Evolutionary conservation across 2,797 vertebrate species (phyloP).

Genomic region (Darevskia mixta): DNA sequence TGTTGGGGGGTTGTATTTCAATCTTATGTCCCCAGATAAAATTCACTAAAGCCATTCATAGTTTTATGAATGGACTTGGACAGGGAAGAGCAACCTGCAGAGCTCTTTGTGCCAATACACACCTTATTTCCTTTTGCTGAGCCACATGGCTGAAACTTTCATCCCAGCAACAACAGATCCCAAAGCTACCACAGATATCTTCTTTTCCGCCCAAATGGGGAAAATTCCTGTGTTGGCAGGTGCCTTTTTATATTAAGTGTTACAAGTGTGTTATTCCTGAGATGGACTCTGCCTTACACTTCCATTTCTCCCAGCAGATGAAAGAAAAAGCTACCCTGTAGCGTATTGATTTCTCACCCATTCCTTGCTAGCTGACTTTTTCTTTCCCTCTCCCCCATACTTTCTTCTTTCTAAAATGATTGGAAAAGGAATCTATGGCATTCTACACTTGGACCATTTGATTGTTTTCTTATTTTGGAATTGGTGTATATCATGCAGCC

Average conservation of each 20-base stretch:
- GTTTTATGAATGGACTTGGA: conserved; percentile 13
- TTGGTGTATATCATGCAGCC: conserved; percentile 88
- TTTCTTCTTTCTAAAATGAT: conserved; percentile 74
- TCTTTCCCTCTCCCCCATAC: conserved; percentile 32
- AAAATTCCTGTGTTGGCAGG: conserved; percentile 69
- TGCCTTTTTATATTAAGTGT: conserved; percentile 78
- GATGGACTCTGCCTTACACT: conserved; percentile 69
- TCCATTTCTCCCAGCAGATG: conserved; percentile 63
- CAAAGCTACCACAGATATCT: conserved; percentile 58
- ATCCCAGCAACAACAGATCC: conserved; percentile 54
- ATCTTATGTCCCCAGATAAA: background rate
- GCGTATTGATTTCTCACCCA: conserved; percentile 62
- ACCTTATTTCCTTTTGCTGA: conserved; percentile 29
- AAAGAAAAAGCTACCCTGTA: conserved; percentile 68
- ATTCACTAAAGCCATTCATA: background rate
- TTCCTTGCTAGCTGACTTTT: conserved; percentile 72
- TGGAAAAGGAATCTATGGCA: conserved; percentile 77
- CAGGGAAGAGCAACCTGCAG: conserved; percentile 37
- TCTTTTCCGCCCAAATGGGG: conserved; percentile 27
- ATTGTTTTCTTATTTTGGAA: conserved; percentile 85
- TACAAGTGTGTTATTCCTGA: conserved; percentile 67
- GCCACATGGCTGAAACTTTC: conserved; percentile 55
- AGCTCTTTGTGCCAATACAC: conserved; percentile 63
- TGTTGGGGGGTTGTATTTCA: conserved; percentile 52
- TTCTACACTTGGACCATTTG: conserved; percentile 84